A percentile compares a stretch with the other conserved stretches of the same genome.
These are phyloP conservation scores for Sebastes schlegelii DNA, from an alignment of 2,113 vertebrate genomes.

Conservation along the genomic window DNA sequence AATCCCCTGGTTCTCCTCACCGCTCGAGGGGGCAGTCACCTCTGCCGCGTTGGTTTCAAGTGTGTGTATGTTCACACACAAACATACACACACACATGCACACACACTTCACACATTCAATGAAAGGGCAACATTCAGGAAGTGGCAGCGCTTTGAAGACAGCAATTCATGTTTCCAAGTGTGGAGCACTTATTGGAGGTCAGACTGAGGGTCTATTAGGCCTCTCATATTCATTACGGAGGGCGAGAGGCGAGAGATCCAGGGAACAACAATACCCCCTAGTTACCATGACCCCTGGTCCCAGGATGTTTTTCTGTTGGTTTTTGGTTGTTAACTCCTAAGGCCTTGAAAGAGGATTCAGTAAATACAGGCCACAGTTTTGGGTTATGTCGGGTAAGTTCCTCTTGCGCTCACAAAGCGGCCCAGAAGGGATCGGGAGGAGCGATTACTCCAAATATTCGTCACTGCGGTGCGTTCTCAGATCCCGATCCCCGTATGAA, in stretches of 20 bases:
- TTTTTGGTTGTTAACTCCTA: slow-evolving; percentile 70
- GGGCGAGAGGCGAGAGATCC: slow-evolving; percentile 74
- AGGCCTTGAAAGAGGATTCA: slow-evolving; percentile 40
- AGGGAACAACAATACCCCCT: slow-evolving; percentile 71
- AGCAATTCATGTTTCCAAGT: slow-evolving; percentile 80
- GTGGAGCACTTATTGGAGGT: slow-evolving; percentile 82
- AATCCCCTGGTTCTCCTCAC: slow-evolving; percentile 76
- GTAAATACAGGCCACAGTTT: slow-evolving; percentile 44
- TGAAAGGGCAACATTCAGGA: slow-evolving; percentile 74
- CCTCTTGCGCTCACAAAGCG: neutral
- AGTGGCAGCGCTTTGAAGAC: slow-evolving; percentile 80
- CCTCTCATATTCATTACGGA: slow-evolving; percentile 82
- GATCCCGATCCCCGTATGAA: neutral
- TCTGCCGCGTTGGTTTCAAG: slow-evolving; percentile 61
- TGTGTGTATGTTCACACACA: slow-evolving; percentile 44
- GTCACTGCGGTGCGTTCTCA: slow-evolving; percentile 34
- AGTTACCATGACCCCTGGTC: slow-evolving; percentile 75
- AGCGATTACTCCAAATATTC: slow-evolving; percentile 46
- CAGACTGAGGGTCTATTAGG: slow-evolving; percentile 80
- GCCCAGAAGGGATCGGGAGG: slow-evolving; percentile 19
- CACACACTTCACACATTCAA: slow-evolving; percentile 62
- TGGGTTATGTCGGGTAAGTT: slow-evolving; percentile 38
- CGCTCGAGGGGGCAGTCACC: slow-evolving; percentile 73
- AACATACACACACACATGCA: slow-evolving; percentile 29
- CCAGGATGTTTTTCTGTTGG: slow-evolving; percentile 80